These are phyloP conservation scores for Xiphorhynchus elegans DNA, from an alignment of 2,113 vertebrate species.

Conservation along the genomic window DNA sequence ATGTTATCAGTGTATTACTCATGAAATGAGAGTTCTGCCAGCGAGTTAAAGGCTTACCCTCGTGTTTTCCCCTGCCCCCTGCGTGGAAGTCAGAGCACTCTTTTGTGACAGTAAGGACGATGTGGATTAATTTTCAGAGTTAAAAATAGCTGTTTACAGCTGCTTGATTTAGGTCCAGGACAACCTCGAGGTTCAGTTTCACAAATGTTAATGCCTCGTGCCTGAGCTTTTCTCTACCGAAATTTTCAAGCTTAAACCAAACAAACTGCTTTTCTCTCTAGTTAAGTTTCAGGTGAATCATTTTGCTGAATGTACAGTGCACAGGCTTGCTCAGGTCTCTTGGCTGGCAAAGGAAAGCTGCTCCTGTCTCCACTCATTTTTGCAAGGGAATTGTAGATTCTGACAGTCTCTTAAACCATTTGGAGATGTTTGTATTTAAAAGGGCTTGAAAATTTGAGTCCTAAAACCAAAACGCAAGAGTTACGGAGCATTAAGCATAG, in stretches of 20 bases:
- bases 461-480: neutral
- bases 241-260: neutral
- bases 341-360: neutral
- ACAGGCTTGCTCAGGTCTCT: neutral
- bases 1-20: neutral
- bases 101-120: neutral
- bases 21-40: neutral
- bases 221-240: neutral
- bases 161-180: slow-evolving; percentile 47
- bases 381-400: neutral
- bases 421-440: neutral
- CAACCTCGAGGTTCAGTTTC: neutral
- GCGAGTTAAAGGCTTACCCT: accelerated
- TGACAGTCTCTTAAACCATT: neutral
- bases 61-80: neutral
- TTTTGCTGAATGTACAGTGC: slow-evolving; percentile 11
- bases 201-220: neutral
- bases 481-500: neutral
- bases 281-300: slow-evolving; percentile 38
- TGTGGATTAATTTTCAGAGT: slow-evolving; percentile 49
- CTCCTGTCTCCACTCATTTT: neutral
- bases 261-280: neutral
- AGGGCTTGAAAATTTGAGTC: neutral
- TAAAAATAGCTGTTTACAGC: slow-evolving; percentile 69
- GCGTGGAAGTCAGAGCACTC: neutral